Conservation (phyloP, 1,140 invertebrate species). For the Pogonomyrmex californicus region DNA sequence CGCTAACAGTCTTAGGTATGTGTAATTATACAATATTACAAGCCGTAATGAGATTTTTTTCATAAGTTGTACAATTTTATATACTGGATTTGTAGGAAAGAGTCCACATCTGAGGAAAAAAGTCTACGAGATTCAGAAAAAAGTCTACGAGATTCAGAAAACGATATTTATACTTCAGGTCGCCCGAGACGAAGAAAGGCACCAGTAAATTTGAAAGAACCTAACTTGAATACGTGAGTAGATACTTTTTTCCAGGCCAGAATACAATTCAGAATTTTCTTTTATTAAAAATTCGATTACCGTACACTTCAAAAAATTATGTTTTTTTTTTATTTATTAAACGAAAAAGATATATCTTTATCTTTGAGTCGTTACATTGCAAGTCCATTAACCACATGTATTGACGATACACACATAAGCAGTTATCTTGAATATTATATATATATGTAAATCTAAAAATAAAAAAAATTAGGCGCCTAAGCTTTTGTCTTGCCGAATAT, state of each 20-base stretch:
- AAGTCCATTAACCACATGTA: too few relatives aligned
- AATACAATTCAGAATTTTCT: neutral
- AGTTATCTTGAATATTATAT: too few relatives aligned
- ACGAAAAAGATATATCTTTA: too few relatives aligned
- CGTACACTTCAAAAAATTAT: neutral
- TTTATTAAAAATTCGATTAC: neutral
- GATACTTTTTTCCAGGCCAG: neutral
- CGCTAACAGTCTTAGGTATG: constrained; percentile 54
- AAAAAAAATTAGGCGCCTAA: too few relatives aligned
- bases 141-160: constrained; percentile 74
- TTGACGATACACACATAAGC: too few relatives aligned
- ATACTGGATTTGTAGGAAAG: constrained; percentile 30
- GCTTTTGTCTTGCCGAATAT: too few relatives aligned
- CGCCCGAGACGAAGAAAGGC: constrained; percentile 79
- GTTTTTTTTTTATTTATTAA: neutral
- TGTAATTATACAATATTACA: constrained; percentile 16
- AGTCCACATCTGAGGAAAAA: constrained; percentile 22
- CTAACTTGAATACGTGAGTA: constrained; percentile 76
- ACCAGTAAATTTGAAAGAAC: constrained; percentile 76
- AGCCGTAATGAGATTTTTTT: constrained; percentile 23
- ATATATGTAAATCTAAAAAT: too few relatives aligned
- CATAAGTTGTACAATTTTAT: neutral
- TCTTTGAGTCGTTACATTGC: too few relatives aligned
- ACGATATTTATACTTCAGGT: constrained; percentile 45
- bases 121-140: constrained; percentile 72